phyloP scores from a whole-genome alignment of 2,797 vertebrate species.

The Dromococcyx pavoninus region DNA sequence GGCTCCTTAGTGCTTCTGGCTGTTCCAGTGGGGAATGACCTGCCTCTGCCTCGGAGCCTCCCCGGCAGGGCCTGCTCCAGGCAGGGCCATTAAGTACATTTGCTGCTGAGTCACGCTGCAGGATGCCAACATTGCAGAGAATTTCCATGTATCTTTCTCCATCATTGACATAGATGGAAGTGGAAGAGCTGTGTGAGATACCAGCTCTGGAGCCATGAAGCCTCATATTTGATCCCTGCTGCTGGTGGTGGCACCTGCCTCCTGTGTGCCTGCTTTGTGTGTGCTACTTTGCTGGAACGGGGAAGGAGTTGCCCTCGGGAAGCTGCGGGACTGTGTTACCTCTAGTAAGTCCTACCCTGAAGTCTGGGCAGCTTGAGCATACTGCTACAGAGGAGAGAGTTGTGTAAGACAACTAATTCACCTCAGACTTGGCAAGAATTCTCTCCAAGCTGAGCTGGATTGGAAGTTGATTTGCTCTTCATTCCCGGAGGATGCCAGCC shows the following conservation, averaged over 20 bases:
- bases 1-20: background rate
- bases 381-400: background rate
- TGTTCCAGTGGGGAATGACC: accelerated
- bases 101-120: background rate
- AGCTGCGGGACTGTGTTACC: background rate
- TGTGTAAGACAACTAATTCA: background rate
- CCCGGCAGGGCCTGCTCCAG: background rate
- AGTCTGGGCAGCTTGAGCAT: background rate
- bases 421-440: background rate
- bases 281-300: background rate
- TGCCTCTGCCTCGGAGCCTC: background rate
- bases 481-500: background rate
- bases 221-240: background rate
- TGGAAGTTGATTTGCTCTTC: background rate
- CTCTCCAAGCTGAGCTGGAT: background rate
- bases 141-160: background rate
- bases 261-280: background rate
- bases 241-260: background rate
- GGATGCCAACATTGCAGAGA: background rate
- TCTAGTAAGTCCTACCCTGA: background rate
- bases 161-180: accelerated
- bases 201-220: background rate
- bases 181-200: background rate
- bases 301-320: background rate
- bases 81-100: background rate